Conservation (phyloP, 2,888 invertebrate genomes). For the Protodeltote pygarga region DNA sequence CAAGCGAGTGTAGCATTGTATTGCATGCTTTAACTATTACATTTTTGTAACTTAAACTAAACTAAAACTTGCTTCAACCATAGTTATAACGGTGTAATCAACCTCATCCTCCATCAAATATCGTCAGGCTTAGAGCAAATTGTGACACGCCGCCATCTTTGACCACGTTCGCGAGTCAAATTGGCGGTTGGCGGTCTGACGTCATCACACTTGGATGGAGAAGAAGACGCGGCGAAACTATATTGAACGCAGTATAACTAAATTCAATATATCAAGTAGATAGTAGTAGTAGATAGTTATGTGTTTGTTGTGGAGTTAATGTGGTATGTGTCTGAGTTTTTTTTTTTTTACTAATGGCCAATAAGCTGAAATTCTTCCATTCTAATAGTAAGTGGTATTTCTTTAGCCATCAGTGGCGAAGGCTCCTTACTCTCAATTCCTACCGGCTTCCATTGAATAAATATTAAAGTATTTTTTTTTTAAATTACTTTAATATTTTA, state of each 20-base stretch:
- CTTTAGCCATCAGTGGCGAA: too few relatives aligned
- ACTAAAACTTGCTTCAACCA: constrained; percentile 1
- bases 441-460: too few relatives aligned
- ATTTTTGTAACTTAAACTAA: not conserved
- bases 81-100: constrained; percentile 21
- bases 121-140: constrained; percentile 52
- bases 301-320: not conserved
- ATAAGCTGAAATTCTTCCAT: too few relatives aligned
- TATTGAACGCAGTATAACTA: constrained; percentile 12
- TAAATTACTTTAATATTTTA: too few relatives aligned
- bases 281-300: not conserved
- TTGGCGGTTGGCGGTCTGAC: constrained; percentile 69
- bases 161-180: constrained; percentile 62
- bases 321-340: not conserved
- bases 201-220: constrained; percentile 39
- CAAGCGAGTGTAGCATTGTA: too few relatives aligned
- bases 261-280: not conserved
- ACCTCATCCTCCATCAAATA: constrained; percentile 39
- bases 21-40: too few relatives aligned
- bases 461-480: too few relatives aligned
- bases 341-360: too few relatives aligned
- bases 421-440: too few relatives aligned
- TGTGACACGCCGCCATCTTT: constrained; percentile 64
- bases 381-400: too few relatives aligned
- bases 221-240: constrained; percentile 38